These are phyloP conservation scores for Acleris emargana DNA, from an alignment of 2,888 invertebrate species.

Conservation along the genomic window DNA sequence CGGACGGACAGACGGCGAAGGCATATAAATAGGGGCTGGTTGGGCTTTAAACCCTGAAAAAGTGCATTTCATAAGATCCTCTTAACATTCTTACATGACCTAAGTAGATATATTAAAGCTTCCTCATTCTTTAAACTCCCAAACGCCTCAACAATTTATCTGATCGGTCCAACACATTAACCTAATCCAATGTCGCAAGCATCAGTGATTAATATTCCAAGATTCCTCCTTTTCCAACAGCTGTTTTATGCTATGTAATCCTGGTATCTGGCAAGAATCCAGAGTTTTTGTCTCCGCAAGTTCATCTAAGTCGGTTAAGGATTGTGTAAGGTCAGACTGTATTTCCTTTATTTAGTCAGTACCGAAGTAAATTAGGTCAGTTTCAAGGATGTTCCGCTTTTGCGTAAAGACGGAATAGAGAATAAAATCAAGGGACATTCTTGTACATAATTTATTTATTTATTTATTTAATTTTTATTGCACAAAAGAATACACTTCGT, in stretches of 20 bases:
- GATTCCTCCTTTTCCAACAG: conserved; percentile 1
- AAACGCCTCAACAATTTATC: no score
- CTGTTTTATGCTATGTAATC: neutral
- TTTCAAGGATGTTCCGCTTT: no score
- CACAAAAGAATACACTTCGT: no score
- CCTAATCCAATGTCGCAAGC: neutral
- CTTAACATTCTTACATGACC: no score
- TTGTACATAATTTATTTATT: neutral
- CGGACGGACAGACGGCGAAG: no score
- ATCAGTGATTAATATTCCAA: conserved; percentile 5
- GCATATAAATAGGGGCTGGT: no score
- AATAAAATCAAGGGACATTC: neutral
- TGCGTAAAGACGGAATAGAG: no score
- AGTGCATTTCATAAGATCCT: no score
- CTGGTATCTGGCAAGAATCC: neutral
- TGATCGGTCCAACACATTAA: neutral
- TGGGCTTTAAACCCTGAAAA: no score
- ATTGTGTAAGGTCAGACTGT: conserved; percentile 5
- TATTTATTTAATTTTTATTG: no score
- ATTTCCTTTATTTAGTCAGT: conserved; percentile 7
- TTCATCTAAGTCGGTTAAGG: conserved; percentile 22
- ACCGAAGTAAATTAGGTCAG: neutral
- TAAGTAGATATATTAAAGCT: no score
- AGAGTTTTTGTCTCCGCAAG: conserved; percentile 5
- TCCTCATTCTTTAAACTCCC: no score